phyloP scores from a whole-genome alignment of 2,113 vertebrate species.

The Heliornis fulica region DNA sequence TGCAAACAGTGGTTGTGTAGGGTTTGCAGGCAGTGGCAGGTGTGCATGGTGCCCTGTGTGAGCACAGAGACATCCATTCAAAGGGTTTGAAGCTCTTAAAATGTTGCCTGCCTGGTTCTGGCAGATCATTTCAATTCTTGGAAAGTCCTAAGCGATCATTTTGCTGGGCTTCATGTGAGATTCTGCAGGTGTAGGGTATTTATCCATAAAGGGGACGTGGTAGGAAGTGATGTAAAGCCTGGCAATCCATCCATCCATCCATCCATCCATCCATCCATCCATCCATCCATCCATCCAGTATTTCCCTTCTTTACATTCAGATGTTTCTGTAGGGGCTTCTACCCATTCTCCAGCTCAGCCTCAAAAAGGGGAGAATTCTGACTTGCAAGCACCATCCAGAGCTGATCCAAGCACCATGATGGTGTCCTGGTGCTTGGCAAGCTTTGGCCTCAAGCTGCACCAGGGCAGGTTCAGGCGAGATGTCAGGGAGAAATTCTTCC shows the following conservation, averaged over 20 bases:
- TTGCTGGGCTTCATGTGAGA: neutral
- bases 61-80: accelerated
- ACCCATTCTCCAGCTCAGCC: neutral
- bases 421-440: neutral
- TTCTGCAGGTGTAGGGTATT: neutral
- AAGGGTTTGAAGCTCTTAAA: neutral
- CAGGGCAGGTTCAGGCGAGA: too few relatives aligned
- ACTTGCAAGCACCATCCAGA: neutral
- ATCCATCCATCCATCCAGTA: neutral
- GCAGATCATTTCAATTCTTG: neutral
- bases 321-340: neutral
- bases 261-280: too few relatives aligned
- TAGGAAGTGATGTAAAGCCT: neutral
- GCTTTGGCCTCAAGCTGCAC: too few relatives aligned
- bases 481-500: too few relatives aligned
- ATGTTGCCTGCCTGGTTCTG: neutral
- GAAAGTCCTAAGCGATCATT: neutral
- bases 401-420: neutral
- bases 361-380: neutral
- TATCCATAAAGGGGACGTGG: neutral
- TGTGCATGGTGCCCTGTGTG: neutral
- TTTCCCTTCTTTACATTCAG: neutral
- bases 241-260: too few relatives aligned
- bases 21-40: neutral
- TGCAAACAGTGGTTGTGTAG: neutral